Base-by-base conservation (phyloP, 1,140 invertebrate species). In the Coelopa frigida region DNA sequence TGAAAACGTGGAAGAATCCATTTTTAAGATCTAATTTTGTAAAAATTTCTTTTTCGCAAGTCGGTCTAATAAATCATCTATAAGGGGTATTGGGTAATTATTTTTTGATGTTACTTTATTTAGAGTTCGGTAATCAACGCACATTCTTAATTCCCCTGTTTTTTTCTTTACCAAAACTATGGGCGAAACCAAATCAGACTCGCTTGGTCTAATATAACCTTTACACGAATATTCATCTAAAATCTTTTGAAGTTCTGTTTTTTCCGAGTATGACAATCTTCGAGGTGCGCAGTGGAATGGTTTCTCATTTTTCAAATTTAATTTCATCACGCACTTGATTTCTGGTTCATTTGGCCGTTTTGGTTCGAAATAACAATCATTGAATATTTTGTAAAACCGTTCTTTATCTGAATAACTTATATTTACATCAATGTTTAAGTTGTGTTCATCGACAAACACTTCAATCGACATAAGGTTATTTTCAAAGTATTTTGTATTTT, bases 121-220 rank as follows among this genome's bases (percentile, higher is more conserved):
- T 33, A 44, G 24, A 10, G 14, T 20, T 18, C 42, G n/a, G 22
- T 44, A 44, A 33, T 33, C 32, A 4, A 44, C 17, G 20, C 42
- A 44, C 31, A 44, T 32, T 33, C 42, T 32, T 14, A 44, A 12
- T 11, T 44, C 42, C 11, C 39, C 42, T 5, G 32, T 17, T 44
- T 44, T 44, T 44, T 33, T 33, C 26, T 37, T 12, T 7, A 29
- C 26, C 21, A 44, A 18, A 21, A 44, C 42, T 18, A 44, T 44
- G 21, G 42, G 42, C 14, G 42, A 44, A 11, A 20, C 42, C 12
- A 22, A 41, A n/a, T n/a, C n/a, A n/a, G n/a, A n/a, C n/a, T n/a
- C n/a, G n/a, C n/a, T n/a, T n/a, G n/a, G n/a, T n/a, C n/a, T n/a
- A n/a, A n/a, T n/a, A n/a, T n/a, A n/a, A n/a, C n/a, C n/a, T n/a